Conservation (phyloP, 2,113 vertebrate genomes). For the Hoplias malabaricus region DNA sequence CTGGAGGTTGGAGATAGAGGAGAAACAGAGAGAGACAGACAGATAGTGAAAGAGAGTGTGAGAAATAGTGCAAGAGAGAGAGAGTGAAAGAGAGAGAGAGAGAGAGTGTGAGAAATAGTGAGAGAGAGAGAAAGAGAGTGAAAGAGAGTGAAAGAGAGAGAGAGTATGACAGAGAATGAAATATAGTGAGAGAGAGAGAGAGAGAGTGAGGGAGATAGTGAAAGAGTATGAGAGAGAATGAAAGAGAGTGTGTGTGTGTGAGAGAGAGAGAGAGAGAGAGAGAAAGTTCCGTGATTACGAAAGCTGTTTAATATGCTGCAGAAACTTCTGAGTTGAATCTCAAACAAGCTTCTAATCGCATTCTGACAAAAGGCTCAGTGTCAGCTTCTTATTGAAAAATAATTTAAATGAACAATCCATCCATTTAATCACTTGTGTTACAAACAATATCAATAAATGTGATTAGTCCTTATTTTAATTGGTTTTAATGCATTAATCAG, state of each 20-base stretch:
- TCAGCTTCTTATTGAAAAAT: too few species aligned
- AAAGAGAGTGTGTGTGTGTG: conserved; percentile 56
- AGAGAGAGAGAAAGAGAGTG: neutral
- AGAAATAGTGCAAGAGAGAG: neutral
- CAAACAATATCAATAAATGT: conserved; percentile 37
- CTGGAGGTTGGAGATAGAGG: conserved; percentile 60
- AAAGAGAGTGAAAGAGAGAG: neutral
- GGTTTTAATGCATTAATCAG: too few species aligned
- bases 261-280: too few species aligned
- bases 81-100: neutral
- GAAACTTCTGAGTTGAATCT: too few species aligned
- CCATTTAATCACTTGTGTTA: too few species aligned
- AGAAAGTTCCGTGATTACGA: too few species aligned
- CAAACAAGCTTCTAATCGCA: too few species aligned
- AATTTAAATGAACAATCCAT: too few species aligned
- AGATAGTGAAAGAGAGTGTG: neutral
- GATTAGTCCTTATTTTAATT: conserved; percentile 51
- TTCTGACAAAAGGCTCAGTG: too few species aligned
- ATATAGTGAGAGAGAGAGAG: conserved; percentile 38
- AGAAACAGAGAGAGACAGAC: neutral
- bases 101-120: neutral
- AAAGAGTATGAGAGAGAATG: neutral
- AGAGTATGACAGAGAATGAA: neutral
- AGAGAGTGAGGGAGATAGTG: neutral
- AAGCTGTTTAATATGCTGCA: too few species aligned